These are phyloP conservation scores for Micromesistius poutassou DNA, from an alignment of 2,797 vertebrate species.

Conservation along the genomic window DNA sequence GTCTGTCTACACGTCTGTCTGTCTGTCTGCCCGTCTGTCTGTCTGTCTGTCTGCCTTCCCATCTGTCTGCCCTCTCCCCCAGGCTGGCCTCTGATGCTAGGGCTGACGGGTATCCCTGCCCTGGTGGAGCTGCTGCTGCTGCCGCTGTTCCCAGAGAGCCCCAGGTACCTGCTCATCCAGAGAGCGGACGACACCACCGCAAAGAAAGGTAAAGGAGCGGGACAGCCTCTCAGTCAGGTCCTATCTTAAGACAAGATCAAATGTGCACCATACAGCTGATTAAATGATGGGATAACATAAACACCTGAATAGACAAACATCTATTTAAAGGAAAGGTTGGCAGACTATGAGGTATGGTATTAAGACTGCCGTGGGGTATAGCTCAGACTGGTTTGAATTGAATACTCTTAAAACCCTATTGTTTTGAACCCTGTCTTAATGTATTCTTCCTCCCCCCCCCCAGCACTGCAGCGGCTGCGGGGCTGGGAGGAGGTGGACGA, in stretches of 20 bases:
- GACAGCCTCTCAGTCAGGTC: not conserved
- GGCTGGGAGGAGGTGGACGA: slow-evolving; percentile 75
- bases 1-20: no score
- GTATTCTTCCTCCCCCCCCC: not conserved
- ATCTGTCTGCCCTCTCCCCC: slow-evolving; percentile 7
- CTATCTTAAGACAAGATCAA: not conserved
- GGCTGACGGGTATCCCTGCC: slow-evolving; percentile 85
- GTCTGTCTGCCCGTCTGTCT: no score
- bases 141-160: slow-evolving; percentile 93
- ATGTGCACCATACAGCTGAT: no score
- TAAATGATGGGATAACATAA: no score
- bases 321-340: no score
- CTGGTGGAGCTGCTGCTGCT: slow-evolving; percentile 77
- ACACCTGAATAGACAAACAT: no score
- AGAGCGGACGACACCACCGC: slow-evolving; percentile 74
- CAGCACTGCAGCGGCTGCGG: slow-evolving; percentile 80
- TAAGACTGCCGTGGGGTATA: no score
- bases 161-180: slow-evolving; percentile 86
- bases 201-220: slow-evolving; percentile 66
- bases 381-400: not conserved
- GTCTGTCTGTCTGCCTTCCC: not conserved
- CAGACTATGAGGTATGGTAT: no score
- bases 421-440: not conserved
- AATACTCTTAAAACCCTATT: not conserved
- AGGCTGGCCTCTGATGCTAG: slow-evolving; percentile 85